Conservation (phyloP, 2,888 invertebrate genomes). For the Amphimallon solstitiale region DNA sequence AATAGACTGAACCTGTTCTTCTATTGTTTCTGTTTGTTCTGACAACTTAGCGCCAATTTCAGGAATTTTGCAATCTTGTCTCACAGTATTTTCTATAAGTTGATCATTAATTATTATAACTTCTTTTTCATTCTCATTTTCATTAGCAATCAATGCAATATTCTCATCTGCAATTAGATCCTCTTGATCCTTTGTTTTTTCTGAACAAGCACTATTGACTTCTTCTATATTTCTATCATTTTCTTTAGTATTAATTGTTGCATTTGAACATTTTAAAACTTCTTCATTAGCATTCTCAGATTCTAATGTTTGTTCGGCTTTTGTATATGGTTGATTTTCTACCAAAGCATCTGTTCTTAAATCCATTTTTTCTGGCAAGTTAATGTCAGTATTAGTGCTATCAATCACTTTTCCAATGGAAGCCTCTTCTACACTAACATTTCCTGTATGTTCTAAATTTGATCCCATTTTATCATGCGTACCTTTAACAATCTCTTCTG, state of each 20-base stretch:
- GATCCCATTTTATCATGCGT: not conserved
- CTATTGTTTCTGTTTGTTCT: not conserved
- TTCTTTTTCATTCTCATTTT: not conserved
- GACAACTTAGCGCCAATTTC: not conserved
- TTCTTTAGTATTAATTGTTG: not conserved
- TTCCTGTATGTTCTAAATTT: not conserved
- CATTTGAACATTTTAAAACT: not conserved
- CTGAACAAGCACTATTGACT: too few species aligned
- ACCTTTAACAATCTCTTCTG: not conserved
- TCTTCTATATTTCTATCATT: too few species aligned
- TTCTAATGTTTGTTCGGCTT: not conserved
- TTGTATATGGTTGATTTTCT: not conserved
- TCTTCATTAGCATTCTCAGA: not conserved
- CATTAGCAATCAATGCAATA: not conserved
- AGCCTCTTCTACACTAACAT: not conserved
- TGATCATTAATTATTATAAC: not conserved
- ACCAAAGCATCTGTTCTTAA: not conserved
- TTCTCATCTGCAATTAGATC: not conserved
- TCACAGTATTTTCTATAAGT: too few species aligned
- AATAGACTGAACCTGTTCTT: constrained; percentile 1
- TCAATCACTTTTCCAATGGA: not conserved
- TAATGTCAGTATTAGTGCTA: not conserved
- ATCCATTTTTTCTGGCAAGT: not conserved
- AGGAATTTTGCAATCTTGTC: not conserved
- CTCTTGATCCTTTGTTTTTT: not conserved